A percentile compares a stretch with the other conserved stretches of the same genome.
These are phyloP conservation scores for Corythaixoides concolor DNA, from an alignment of 2,113 vertebrate genomes.

Conservation along the genomic window DNA sequence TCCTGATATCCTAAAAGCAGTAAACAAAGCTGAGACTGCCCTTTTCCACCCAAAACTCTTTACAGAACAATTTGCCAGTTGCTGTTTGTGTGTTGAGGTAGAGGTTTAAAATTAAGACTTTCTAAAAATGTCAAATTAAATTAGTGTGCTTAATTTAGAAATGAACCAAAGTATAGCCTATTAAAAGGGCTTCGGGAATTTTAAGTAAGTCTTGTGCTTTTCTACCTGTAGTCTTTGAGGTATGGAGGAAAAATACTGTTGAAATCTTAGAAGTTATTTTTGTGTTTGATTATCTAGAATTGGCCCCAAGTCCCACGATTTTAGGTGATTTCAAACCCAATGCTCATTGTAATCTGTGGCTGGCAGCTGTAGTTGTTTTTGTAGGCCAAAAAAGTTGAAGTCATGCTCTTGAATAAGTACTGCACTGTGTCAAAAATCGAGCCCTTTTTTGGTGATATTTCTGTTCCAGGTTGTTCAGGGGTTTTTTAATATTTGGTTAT, in stretches of 20 bases:
- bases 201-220: neutral
- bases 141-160: neutral
- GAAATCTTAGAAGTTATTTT: neutral
- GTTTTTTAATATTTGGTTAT: neutral
- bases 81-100: slow-evolving; percentile 21
- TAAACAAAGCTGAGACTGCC: neutral
- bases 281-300: neutral
- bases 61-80: neutral
- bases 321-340: neutral
- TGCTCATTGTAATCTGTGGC: neutral
- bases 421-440: neutral
- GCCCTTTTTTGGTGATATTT: neutral
- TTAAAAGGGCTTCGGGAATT: neutral
- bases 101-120: slow-evolving; percentile 33
- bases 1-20: neutral
- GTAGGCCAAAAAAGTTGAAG: neutral
- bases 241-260: neutral
- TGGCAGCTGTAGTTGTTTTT: neutral
- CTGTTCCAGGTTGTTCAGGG: neutral
- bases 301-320: neutral
- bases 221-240: neutral
- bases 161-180: neutral
- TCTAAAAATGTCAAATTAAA: neutral
- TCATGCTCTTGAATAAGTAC: neutral
- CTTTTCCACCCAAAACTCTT: neutral